Evolutionary conservation across 1,140 invertebrate species (phyloP).

Genomic region (Eriocheir sinensis): DNA sequence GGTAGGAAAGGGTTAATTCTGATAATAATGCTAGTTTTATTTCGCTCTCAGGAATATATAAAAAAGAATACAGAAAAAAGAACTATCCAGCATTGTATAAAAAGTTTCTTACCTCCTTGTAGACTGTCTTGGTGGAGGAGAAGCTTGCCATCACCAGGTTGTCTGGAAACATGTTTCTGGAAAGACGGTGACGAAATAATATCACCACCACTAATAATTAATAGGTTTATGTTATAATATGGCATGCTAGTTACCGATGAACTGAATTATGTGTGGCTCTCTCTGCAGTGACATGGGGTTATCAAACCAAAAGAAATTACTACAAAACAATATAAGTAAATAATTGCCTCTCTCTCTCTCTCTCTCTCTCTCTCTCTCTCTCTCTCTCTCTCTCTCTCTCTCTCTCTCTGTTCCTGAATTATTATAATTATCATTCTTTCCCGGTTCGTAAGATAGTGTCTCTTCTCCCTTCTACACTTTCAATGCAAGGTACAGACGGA

Average conservation of each 20-base stretch:
- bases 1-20: not conserved
- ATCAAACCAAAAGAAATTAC: no score
- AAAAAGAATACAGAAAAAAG: no score
- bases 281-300: no score
- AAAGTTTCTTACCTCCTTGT: slow-evolving; percentile 65
- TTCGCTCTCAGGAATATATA: not conserved
- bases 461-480: not conserved
- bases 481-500: not conserved
- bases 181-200: slow-evolving; percentile 54
- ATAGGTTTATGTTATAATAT: no score
- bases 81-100: no score
- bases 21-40: not conserved
- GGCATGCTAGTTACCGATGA: no score
- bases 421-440: no score
- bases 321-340: no score
- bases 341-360: no score
- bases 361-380: not conserved
- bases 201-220: not conserved
- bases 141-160: slow-evolving; percentile 83
- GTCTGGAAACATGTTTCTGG: slow-evolving; percentile 84
- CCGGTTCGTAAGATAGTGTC: not conserved
- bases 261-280: not conserved
- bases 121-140: slow-evolving; percentile 80
- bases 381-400: slow-evolving; percentile 9
- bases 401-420: not conserved